phyloP scores from a whole-genome alignment of 2,888 invertebrate genomes.

The Eupeodes latifasciatus region DNA sequence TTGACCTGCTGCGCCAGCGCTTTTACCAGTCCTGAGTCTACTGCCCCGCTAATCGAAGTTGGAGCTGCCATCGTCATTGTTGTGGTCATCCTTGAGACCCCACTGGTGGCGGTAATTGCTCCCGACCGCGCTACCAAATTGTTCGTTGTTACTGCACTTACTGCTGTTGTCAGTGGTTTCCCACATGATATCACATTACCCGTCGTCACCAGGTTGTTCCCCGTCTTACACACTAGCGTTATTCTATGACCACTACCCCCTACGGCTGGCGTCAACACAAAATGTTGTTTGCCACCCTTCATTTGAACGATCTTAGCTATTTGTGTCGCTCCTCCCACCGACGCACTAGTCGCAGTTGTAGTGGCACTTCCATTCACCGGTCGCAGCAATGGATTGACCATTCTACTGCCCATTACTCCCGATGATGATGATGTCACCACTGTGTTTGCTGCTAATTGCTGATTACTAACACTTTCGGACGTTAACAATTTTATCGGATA shows the following conservation, averaged over 20 bases:
- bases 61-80: slow-evolving; percentile 60
- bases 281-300: slow-evolving; percentile 89
- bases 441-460: slow-evolving; percentile 22
- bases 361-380: slow-evolving; percentile 61
- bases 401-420: not conserved
- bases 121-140: slow-evolving; percentile 41
- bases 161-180: slow-evolving; percentile 62
- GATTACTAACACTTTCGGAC: slow-evolving; percentile 46
- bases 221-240: slow-evolving; percentile 84
- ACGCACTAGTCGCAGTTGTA: slow-evolving; percentile 36
- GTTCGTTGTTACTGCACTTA: slow-evolving; percentile 62
- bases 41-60: slow-evolving; percentile 43
- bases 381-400: slow-evolving; percentile 72
- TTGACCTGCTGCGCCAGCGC: slow-evolving; percentile 84
- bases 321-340: slow-evolving; percentile 77
- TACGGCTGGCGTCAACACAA: slow-evolving; percentile 86
- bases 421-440: slow-evolving; percentile 30
- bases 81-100: slow-evolving; percentile 65
- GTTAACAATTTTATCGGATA: slow-evolving; percentile 68
- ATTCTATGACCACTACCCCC: slow-evolving; percentile 86
- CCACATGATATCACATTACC: slow-evolving; percentile 74
- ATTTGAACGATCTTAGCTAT: slow-evolving; percentile 90
- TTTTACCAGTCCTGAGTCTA: slow-evolving; percentile 79
- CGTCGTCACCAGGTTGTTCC: slow-evolving; percentile 77
- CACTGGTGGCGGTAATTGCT: slow-evolving; percentile 39